Evolutionary conservation across 2,113 vertebrate species (phyloP).

Genomic region (Brachionichthys hirsutus): DNA sequence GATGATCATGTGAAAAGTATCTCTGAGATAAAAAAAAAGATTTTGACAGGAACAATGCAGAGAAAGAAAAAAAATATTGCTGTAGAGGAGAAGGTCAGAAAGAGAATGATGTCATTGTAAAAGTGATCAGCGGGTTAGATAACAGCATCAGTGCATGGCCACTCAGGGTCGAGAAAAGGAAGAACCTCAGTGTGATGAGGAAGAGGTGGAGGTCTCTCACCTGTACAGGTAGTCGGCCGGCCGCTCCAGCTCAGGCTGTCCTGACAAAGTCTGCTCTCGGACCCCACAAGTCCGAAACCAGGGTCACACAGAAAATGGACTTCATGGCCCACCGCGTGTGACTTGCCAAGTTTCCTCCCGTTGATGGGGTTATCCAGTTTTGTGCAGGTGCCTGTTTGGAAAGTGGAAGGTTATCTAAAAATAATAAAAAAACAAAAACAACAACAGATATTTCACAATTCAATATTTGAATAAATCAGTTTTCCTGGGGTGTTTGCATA

Average conservation of each 20-base stretch:
- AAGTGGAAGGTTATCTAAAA: not conserved
- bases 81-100: slow-evolving; percentile 29
- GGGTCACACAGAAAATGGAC: slow-evolving; percentile 81
- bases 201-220: slow-evolving; percentile 60
- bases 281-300: slow-evolving; percentile 80
- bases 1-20: slow-evolving; percentile 49
- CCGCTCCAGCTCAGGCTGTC: slow-evolving; percentile 81
- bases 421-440: too few species aligned
- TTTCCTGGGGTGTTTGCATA: slow-evolving; percentile 38
- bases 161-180: slow-evolving; percentile 11
- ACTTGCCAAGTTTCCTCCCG: slow-evolving; percentile 79
- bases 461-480: not conserved
- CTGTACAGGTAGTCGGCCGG: slow-evolving; percentile 78
- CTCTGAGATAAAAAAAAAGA: slow-evolving; percentile 33
- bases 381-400: slow-evolving; percentile 76
- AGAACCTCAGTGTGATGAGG: slow-evolving; percentile 5
- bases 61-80: slow-evolving; percentile 28
- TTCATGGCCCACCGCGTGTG: slow-evolving; percentile 75
- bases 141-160: slow-evolving; percentile 21
- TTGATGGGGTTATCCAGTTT: slow-evolving; percentile 71
- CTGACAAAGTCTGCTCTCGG: slow-evolving; percentile 80
- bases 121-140: slow-evolving; percentile 42
- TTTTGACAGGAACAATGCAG: slow-evolving; percentile 24
- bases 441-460: not conserved
- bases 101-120: slow-evolving; percentile 53